phyloP scores from a whole-genome alignment of 2,113 vertebrate genomes.

The Ammodramus savannarum region DNA sequence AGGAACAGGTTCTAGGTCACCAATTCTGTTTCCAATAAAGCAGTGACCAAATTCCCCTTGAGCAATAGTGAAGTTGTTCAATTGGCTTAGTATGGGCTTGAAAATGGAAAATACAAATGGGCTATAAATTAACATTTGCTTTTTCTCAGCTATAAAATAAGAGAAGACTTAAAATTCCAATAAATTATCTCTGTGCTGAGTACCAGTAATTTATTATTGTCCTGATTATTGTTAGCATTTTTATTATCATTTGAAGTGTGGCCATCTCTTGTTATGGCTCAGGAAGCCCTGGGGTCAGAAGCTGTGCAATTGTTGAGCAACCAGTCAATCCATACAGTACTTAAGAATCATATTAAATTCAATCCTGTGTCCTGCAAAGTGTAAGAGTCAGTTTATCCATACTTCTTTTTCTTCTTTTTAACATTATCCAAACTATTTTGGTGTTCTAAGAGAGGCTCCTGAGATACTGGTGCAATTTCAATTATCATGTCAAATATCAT shows the following conservation, averaged over 20 bases:
- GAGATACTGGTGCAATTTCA: not conserved
- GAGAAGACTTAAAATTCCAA: not conserved
- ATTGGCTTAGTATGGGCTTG: not conserved
- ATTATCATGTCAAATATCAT: not conserved
- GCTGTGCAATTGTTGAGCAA: not conserved
- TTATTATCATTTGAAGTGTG: not conserved
- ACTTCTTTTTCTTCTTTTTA: not conserved
- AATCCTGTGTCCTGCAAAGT: not conserved
- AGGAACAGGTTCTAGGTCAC: not conserved
- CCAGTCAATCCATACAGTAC: not conserved
- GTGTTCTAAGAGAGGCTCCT: not conserved
- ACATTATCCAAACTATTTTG: not conserved
- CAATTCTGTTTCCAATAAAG: not conserved
- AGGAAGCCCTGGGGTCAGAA: not conserved
- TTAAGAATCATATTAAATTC: not conserved
- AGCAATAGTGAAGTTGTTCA: not conserved
- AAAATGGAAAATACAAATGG: not conserved
- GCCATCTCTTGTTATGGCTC: not conserved
- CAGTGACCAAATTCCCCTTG: not conserved
- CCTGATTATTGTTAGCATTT: not conserved
- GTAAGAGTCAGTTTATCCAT: not conserved
- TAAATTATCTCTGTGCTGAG: not conserved
- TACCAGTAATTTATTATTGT: not conserved
- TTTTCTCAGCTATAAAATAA: slow-evolving; percentile 15
- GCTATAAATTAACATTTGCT: slow-evolving; percentile 11